Conservation (phyloP, 92 coral and sea anemone species). For the Micromussa lordhowensis region DNA sequence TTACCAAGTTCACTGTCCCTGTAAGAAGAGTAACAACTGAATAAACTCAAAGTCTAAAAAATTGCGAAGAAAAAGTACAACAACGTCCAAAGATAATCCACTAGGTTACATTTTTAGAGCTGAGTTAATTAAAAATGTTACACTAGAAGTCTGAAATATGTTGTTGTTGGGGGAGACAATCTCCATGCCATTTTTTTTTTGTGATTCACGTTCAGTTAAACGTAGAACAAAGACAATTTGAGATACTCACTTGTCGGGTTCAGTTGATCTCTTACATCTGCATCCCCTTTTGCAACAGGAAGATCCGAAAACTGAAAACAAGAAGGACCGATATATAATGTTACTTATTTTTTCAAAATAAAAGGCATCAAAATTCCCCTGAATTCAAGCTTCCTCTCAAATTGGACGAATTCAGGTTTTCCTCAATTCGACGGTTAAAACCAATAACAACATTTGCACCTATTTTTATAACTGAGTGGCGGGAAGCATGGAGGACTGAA, state of each 20-base stretch:
- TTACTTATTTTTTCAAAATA: no score
- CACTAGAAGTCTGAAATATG: neutral
- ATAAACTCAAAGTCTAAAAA: neutral
- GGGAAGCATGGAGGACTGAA: no score
- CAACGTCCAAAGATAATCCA: neutral
- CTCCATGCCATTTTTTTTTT: neutral
- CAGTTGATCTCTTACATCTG: neutral
- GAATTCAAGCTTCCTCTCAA: no score
- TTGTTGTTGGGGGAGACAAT: neutral
- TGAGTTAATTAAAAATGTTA: no score
- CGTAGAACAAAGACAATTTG: no score
- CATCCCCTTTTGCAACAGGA: slow-evolving; percentile 6
- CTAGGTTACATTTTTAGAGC: neutral
- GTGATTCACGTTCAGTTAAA: neutral
- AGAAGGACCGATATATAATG: no score
- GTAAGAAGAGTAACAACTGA: neutral
- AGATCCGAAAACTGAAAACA: neutral
- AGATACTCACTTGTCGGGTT: slow-evolving; percentile 14
- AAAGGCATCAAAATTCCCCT: no score
- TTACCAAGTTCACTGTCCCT: slow-evolving; percentile 34
- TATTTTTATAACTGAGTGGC: no score
- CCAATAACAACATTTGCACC: no score
- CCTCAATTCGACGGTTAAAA: no score
- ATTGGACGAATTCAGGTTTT: no score
- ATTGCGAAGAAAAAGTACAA: neutral